Evolutionary conservation across 2,797 vertebrate genomes (phyloP).

Genomic region (Channallabes apus): DNA sequence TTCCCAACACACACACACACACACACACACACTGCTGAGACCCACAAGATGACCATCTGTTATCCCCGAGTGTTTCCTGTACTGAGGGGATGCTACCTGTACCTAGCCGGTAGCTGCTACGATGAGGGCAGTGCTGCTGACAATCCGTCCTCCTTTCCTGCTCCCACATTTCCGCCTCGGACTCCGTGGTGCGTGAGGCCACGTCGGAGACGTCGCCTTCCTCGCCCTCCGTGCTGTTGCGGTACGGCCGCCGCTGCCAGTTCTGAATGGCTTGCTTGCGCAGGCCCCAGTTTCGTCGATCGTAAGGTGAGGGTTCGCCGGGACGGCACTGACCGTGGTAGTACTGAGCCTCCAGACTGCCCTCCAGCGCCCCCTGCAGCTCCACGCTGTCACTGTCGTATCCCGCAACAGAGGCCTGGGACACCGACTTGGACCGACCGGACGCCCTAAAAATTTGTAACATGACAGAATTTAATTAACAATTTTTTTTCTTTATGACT

Average conservation of each 20-base stretch:
- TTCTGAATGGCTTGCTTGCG: slow-evolving; percentile 97
- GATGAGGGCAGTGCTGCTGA: slow-evolving; percentile 71
- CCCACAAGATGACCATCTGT: slow-evolving; percentile 15
- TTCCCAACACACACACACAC: slow-evolving; percentile 26
- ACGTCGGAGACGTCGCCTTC: slow-evolving; percentile 94
- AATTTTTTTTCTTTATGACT: background rate
- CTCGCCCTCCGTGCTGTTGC: slow-evolving; percentile 95
- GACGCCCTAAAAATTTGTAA: slow-evolving; percentile 75
- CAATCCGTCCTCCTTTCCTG: slow-evolving; percentile 77
- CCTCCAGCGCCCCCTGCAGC: slow-evolving; percentile 82
- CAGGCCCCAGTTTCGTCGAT: slow-evolving; percentile 86
- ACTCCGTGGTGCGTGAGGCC: slow-evolving; percentile 93
- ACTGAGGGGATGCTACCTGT: slow-evolving; percentile 69
- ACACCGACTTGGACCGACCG: slow-evolving; percentile 84
- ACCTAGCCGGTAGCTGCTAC: slow-evolving; percentile 79
- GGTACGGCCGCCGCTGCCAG: slow-evolving; percentile 95
- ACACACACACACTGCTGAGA: slow-evolving; percentile 1
- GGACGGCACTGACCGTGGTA: slow-evolving; percentile 81
- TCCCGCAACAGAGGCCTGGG: slow-evolving; percentile 90
- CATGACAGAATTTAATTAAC: background rate
- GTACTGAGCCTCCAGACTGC: slow-evolving; percentile 78
- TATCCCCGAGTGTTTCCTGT: background rate
- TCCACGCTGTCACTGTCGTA: slow-evolving; percentile 96
- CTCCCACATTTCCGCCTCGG: slow-evolving; percentile 91
- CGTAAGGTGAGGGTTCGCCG: slow-evolving; percentile 72